Conservation (phyloP, 2,888 invertebrate genomes). For the Heterodera filipjevi region DNA sequence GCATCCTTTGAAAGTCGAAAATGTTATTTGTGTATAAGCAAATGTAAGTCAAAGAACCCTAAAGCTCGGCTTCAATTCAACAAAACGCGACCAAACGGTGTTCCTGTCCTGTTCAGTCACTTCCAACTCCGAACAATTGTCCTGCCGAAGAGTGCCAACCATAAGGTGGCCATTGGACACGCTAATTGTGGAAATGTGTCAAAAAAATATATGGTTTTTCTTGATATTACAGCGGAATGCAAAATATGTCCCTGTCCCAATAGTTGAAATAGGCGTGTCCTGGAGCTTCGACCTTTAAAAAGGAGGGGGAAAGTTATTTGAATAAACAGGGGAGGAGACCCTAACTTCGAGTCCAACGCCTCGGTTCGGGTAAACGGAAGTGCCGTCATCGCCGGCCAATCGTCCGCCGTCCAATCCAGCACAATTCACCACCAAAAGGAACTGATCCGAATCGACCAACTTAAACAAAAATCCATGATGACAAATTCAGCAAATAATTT, state of each 20-base stretch:
- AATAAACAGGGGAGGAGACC: neutral
- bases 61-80: constrained; percentile 51
- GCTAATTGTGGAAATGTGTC: neutral
- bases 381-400: constrained; percentile 66
- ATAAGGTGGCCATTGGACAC: constrained; percentile 39
- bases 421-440: constrained; percentile 68
- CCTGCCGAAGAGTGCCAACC: constrained; percentile 53
- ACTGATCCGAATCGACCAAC: constrained; percentile 45
- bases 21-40: neutral
- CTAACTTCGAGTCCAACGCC: constrained; percentile 52
- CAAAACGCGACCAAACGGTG: constrained; percentile 51
- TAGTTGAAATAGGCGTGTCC: constrained; percentile 86
- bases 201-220: neutral
- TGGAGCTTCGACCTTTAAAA: constrained; percentile 69
- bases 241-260: constrained; percentile 42
- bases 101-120: constrained; percentile 53
- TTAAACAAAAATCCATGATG: constrained; percentile 6
- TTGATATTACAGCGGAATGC: constrained; percentile 28
- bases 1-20: constrained; percentile 39
- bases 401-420: constrained; percentile 66
- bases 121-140: constrained; percentile 45
- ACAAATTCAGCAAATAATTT: constrained; percentile 1
- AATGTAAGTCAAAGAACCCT: constrained; percentile 38
- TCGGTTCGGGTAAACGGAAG: constrained; percentile 55
- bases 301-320: neutral